Evolutionary conservation across 1,140 invertebrate genomes (phyloP).

Genomic region (Pemphigus obesinymphae): DNA sequence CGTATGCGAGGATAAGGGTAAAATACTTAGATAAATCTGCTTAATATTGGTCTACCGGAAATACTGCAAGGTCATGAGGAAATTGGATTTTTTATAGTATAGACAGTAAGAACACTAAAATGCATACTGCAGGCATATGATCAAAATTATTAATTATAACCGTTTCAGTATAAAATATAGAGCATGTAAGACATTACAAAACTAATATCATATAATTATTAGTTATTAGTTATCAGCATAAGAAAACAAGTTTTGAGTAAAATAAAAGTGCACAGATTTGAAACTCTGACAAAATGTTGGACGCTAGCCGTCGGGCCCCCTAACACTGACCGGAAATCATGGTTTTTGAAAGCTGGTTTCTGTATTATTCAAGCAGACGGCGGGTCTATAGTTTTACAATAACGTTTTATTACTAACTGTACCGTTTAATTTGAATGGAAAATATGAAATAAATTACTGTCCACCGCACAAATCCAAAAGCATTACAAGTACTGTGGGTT

Average conservation of each 20-base stretch:
- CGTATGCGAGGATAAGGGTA: neutral
- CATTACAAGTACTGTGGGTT: too few relatives aligned
- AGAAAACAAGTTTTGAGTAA: conserved; percentile 1
- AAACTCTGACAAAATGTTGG: neutral
- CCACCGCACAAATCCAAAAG: neutral
- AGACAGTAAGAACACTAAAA: neutral
- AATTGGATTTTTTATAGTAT: neutral
- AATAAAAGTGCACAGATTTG: conserved; percentile 3
- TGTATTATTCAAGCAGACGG: neutral
- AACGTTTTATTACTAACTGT: neutral
- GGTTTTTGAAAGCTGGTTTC: conserved; percentile 1
- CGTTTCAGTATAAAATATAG: too few relatives aligned
- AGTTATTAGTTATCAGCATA: neutral
- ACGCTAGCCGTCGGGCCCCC: neutral
- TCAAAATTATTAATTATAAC: neutral
- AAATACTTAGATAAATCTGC: too few relatives aligned
- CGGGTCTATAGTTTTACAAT: neutral
- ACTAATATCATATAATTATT: neutral
- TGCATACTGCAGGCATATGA: neutral
- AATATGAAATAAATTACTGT: neutral
- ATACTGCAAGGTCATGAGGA: neutral
- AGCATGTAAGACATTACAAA: neutral
- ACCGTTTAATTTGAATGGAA: neutral
- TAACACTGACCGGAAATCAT: neutral
- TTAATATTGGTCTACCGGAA: conserved; percentile 10